These are phyloP conservation scores for Uropsilus gracilis DNA, from an alignment of 2,113 vertebrate species.

Conservation along the genomic window DNA sequence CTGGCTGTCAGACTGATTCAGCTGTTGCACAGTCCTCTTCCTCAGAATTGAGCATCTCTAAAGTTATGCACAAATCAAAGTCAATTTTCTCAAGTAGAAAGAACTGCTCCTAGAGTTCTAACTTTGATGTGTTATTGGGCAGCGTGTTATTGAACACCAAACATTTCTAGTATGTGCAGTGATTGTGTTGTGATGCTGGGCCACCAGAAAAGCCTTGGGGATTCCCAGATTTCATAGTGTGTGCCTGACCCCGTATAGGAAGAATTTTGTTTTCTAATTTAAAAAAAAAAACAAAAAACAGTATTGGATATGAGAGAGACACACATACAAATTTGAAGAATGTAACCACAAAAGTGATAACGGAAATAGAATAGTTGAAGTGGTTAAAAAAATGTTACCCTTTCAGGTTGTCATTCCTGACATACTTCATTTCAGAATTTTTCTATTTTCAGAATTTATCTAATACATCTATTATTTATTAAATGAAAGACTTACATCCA, in stretches of 20 bases:
- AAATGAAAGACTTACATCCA: background rate
- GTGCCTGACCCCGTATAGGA: background rate
- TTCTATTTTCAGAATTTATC: background rate
- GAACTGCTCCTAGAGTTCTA: background rate
- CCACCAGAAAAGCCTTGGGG: background rate
- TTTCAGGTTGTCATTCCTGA: background rate
- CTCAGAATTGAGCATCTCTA: background rate
- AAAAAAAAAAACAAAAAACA: background rate
- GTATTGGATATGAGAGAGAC: background rate
- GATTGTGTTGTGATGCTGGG: background rate
- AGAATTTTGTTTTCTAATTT: no score
- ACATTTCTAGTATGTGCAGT: no score
- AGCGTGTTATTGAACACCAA: no score
- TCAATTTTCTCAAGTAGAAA: background rate
- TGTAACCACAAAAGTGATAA: background rate
- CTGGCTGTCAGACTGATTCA: background rate
- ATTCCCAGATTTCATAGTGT: background rate
- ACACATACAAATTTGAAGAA: background rate
- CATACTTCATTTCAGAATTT: background rate
- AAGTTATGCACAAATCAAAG: background rate
- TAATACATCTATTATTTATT: no score
- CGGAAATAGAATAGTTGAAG: background rate
- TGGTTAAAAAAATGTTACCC: background rate
- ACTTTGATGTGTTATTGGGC: no score
- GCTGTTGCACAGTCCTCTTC: background rate